Evolutionary conservation across 2,113 vertebrate genomes (phyloP).

Genomic region (Elaphurus davidianus): DNA sequence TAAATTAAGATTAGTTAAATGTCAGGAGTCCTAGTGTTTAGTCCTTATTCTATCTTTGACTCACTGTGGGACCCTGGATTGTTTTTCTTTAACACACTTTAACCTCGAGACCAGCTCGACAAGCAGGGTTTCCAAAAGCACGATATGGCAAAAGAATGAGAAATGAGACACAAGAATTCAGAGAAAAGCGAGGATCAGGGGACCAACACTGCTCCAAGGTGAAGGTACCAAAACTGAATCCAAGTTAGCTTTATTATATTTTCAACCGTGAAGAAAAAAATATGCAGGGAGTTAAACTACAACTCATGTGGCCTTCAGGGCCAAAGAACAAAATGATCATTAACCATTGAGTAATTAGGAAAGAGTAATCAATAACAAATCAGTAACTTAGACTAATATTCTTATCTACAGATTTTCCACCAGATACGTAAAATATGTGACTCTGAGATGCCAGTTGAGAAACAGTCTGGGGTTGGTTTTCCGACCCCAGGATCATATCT

Average conservation of each 20-base stretch:
- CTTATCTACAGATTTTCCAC: neutral
- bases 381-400: neutral
- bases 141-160: neutral
- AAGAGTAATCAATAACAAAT: neutral
- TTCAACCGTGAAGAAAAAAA: neutral
- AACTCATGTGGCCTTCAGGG: neutral
- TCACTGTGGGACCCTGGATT: neutral
- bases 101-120: neutral
- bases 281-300: neutral
- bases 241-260: neutral
- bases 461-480: neutral
- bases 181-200: neutral
- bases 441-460: neutral
- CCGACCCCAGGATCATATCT: neutral
- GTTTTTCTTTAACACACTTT: neutral
- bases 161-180: neutral
- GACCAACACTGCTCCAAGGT: neutral
- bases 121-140: fast-evolving
- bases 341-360: neutral
- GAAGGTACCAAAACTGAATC: neutral
- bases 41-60: neutral
- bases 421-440: neutral
- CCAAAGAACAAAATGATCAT: neutral
- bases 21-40: neutral
- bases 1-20: neutral